Base-by-base conservation (phyloP, 2,888 invertebrate species). In the Nomada flava region DNA sequence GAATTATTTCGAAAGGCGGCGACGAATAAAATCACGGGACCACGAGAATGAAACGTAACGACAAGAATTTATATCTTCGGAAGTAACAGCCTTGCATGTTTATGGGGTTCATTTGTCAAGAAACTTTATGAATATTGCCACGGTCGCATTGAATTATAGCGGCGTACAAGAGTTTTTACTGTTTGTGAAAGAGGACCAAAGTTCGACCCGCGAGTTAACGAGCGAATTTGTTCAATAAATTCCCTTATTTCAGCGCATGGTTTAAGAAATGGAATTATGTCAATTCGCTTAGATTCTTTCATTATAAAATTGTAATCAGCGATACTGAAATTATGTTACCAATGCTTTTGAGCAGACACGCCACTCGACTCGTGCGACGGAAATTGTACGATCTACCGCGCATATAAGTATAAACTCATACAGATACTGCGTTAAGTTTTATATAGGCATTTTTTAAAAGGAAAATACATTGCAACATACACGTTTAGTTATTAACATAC, bases 71-170 rank as follows among this genome's bases (percentile, higher is more conserved):
- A 70, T 47, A 59, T 67, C 67, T 36, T 64, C 26, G 26, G 18
- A 29, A 50, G 29, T 50, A 65, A 64, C n/a, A 15, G 18, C 18
- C 50, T 15, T 18, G 64, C 18, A 47, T 79, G 64, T 79, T 69
- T 53, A 59, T 64, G 79, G 64, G 57, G 69, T 72, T 72, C 65
- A 29, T 29, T 15, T 36, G 52, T 70, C 69, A 75, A 44, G 53
- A 67, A 79, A 55, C 67, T 64, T 50, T 29, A 9, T 50, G 42
- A 60, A 65, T 9, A 52, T 71, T 52, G 44, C 69, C 2, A 10
- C 2, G 15, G 9, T 18, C 57, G 1, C 20, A 42, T 29, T 36
- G 20, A 53, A 52, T 36, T 20, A 23, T 36, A 20, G 52, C 29
- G 9, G n/a, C 3, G 55, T 13, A 23, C 3, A 13, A 13, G 11